Percentiles rank a stretch among this genome's conserved stretches.
phyloP scores from a whole-genome alignment of 2,888 invertebrate species.

The Pegoplata infirma region DNA sequence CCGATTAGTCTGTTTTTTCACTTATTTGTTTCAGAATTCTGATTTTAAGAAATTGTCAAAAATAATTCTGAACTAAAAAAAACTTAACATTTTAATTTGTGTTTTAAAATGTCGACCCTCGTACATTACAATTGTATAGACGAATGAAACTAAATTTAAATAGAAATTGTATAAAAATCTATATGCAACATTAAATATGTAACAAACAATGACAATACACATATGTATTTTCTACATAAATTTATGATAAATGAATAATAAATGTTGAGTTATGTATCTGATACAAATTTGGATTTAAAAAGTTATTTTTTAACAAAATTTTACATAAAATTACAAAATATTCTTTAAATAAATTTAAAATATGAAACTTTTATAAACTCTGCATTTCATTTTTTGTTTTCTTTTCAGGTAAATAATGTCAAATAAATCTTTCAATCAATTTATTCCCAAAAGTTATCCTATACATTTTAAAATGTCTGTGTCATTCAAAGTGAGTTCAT shows the following conservation, averaged over 20 bases:
- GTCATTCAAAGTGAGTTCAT: not conserved
- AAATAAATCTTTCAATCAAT: not conserved
- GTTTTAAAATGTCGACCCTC: not conserved
- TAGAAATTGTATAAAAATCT: not conserved
- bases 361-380: not conserved
- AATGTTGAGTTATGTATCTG: not conserved
- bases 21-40: too few relatives aligned
- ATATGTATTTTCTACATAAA: not conserved
- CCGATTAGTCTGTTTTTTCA: too few relatives aligned
- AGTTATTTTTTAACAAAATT: not conserved
- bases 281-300: not conserved
- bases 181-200: not conserved
- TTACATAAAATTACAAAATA: not conserved
- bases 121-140: not conserved
- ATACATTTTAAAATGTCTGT: not conserved
- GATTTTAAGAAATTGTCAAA: too few relatives aligned
- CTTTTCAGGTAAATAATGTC: constrained; percentile 39
- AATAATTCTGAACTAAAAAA: too few relatives aligned
- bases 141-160: not conserved
- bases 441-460: not conserved
- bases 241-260: not conserved
- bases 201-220: not conserved
- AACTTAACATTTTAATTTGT: too few relatives aligned
- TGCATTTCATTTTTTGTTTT: not conserved
- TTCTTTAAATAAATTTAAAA: not conserved